A percentile compares a stretch with the other conserved stretches of the same genome.
Conservation (phyloP, 1,140 invertebrate species). For the Tetraneura akinire region DNA sequence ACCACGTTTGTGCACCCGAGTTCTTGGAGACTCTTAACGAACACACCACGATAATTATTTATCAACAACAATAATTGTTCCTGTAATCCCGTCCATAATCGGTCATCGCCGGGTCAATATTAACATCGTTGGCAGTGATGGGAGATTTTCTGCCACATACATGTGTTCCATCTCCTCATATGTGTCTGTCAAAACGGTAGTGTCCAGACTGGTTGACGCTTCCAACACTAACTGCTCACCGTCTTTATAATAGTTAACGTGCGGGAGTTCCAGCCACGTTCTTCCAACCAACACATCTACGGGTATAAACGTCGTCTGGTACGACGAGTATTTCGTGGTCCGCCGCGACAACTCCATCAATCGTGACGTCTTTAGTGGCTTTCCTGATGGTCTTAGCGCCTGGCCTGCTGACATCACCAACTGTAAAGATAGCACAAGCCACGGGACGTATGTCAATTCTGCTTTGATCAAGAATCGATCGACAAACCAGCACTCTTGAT, state of each 20-base stretch:
- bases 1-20: slow-evolving; percentile 6
- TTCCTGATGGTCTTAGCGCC: not conserved
- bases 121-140: not conserved
- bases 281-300: not conserved
- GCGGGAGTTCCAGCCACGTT: not conserved
- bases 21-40: not conserved
- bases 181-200: too few relatives aligned
- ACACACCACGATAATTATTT: not conserved
- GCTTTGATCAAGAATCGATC: too few relatives aligned
- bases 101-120: not conserved
- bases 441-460: not conserved
- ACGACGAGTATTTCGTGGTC: not conserved
- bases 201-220: not conserved
- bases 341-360: not conserved
- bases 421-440: not conserved
- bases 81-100: too few relatives aligned
- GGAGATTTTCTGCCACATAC: not conserved
- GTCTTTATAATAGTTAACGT: not conserved
- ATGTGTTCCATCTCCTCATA: not conserved
- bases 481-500: too few relatives aligned
- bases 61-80: not conserved
- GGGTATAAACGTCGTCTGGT: not conserved
- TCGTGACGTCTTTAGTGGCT: not conserved
- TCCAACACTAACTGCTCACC: not conserved
- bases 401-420: not conserved